Conservation (phyloP, 2,797 vertebrate species). For the Etheostoma perlongum region DNA sequence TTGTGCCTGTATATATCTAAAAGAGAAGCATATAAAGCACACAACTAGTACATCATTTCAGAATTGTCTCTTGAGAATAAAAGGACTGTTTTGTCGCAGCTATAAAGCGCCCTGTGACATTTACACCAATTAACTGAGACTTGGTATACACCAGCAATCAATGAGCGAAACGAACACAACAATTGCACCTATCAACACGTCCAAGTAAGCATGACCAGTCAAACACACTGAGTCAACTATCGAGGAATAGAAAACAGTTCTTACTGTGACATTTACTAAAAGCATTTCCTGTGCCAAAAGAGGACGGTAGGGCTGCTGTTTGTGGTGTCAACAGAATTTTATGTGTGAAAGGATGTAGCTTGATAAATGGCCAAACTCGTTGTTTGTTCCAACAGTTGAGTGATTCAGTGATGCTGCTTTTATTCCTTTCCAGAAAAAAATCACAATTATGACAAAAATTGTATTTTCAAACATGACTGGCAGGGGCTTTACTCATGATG, state of each 20-base stretch:
- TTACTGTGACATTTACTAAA: conserved; percentile 32
- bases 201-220: conserved; percentile 26
- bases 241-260: conserved; percentile 21
- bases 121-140: conserved; percentile 26
- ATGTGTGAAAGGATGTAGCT: conserved; percentile 6
- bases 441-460: neutral
- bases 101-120: conserved; percentile 51
- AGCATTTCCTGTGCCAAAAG: conserved; percentile 10
- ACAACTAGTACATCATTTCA: conserved; percentile 21
- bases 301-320: neutral
- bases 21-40: conserved; percentile 8
- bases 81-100: conserved; percentile 26
- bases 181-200: conserved; percentile 45
- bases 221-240: conserved; percentile 22
- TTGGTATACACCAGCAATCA: conserved; percentile 44
- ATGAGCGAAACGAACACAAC: conserved; percentile 14
- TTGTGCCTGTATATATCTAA: neutral
- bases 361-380: neutral
- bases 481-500: neutral
- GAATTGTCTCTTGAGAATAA: conserved; percentile 25
- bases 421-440: neutral
- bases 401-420: neutral
- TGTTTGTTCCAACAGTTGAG: neutral
- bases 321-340: conserved; percentile 6
- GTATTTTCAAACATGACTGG: neutral